These are phyloP conservation scores for Sebastes dallii DNA, from an alignment of 2,797 vertebrate species.

Conservation along the genomic window DNA sequence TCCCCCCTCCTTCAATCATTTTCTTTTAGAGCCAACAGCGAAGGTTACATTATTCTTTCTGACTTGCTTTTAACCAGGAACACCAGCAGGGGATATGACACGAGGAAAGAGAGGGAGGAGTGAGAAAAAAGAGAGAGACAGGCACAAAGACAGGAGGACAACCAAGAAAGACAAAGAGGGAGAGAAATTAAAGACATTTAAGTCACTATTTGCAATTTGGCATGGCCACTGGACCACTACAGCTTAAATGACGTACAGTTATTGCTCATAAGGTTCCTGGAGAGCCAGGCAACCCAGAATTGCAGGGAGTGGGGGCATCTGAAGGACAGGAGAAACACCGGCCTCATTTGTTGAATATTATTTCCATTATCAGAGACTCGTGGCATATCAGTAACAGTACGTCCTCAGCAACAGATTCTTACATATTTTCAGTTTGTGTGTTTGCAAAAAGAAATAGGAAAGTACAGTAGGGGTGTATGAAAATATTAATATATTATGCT, in stretches of 20 bases:
- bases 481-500: too few species aligned
- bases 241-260: conserved; percentile 32
- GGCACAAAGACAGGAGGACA: background rate
- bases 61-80: conserved; percentile 31
- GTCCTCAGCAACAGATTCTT: background rate
- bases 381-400: background rate
- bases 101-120: background rate
- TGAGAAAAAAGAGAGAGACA: background rate
- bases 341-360: conserved; percentile 35
- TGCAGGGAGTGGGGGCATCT: background rate
- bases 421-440: background rate
- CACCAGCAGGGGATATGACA: background rate
- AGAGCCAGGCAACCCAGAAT: conserved; percentile 16
- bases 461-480: background rate
- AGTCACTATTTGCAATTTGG: conserved; percentile 16
- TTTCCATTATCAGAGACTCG: conserved; percentile 21
- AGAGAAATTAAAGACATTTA: conserved; percentile 18
- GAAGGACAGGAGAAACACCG: conserved; percentile 25
- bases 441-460: background rate
- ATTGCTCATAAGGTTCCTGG: conserved; percentile 32
- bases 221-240: conserved; percentile 20
- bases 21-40: conserved; percentile 18
- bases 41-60: conserved; percentile 37
- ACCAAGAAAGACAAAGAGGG: background rate
- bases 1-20: conserved; percentile 16